Percentiles rank a stretch among this genome's conserved stretches.
phyloP scores from a whole-genome alignment of 2,797 vertebrate species.

The Leptatherina wallacei region DNA sequence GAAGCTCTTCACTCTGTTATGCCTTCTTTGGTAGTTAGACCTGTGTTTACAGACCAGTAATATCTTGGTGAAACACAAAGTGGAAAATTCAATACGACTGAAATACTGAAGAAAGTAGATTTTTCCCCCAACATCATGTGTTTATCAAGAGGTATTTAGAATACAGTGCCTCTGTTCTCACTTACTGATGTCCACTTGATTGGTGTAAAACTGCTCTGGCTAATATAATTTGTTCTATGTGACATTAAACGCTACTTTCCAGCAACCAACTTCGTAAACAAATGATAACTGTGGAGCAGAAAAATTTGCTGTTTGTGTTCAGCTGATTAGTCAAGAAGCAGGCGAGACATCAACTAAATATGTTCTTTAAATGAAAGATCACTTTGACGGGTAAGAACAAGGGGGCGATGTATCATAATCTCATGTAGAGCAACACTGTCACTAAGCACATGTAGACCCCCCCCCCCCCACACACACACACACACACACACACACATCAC shows the following conservation, averaged over 20 bases:
- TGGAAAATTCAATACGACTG: constrained; percentile 12
- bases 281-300: not conserved
- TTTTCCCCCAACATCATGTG: not conserved
- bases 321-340: no score
- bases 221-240: not conserved
- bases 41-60: constrained; percentile 3
- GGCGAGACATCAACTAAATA: no score
- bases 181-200: not conserved
- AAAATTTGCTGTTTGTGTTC: not conserved
- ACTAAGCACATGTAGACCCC: no score
- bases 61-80: constrained; percentile 11
- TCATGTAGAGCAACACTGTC: no score
- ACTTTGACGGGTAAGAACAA: no score
- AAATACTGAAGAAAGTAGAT: not conserved
- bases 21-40: constrained; percentile 1
- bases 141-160: constrained; percentile 3
- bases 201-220: not conserved
- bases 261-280: not conserved
- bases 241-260: not conserved
- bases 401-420: no score
- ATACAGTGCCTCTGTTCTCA: not conserved
- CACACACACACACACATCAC: no score
- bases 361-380: no score
- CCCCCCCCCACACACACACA: no score
- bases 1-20: not conserved